Percentiles rank a stretch among this genome's conserved stretches.
phyloP scores from a whole-genome alignment of 2,797 vertebrate species.

The Salmo trutta region DNA sequence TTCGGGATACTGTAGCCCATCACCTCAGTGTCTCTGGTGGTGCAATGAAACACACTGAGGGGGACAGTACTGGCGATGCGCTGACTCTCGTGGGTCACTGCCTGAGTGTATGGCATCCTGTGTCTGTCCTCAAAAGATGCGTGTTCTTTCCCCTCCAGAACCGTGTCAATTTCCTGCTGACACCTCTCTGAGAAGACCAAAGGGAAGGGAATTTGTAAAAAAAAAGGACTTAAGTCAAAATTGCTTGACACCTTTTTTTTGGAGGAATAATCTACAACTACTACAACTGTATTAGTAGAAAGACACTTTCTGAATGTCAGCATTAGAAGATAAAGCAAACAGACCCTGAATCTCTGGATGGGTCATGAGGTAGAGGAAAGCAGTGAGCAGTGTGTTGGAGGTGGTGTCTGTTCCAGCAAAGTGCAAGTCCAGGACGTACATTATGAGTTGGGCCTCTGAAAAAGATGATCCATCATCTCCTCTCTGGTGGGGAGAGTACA shows the following conservation, averaged over 20 bases:
- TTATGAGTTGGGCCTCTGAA: constrained; percentile 52
- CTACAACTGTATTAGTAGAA: background rate
- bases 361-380: constrained; percentile 67
- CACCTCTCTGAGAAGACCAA: constrained; percentile 56
- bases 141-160: constrained; percentile 53
- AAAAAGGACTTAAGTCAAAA: background rate
- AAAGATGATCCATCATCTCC: constrained; percentile 55
- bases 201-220: background rate
- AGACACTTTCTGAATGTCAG: background rate
- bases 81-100: constrained; percentile 77
- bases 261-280: background rate
- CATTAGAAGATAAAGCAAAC: background rate
- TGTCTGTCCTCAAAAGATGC: constrained; percentile 62
- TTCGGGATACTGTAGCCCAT: constrained; percentile 78
- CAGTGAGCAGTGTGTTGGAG: constrained; percentile 68
- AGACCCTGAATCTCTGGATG: constrained; percentile 72
- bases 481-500: constrained; percentile 33
- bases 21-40: constrained; percentile 72
- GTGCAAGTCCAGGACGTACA: constrained; percentile 54
- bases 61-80: constrained; percentile 71
- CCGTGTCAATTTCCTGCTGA: constrained; percentile 69
- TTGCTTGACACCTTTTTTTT: background rate
- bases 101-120: constrained; percentile 71
- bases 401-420: constrained; percentile 75
- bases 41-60: constrained; percentile 71